A percentile compares a stretch with the other conserved stretches of the same genome.
phyloP scores from a whole-genome alignment of 2,888 invertebrate species.

The Epistrophe grossulariae region DNA sequence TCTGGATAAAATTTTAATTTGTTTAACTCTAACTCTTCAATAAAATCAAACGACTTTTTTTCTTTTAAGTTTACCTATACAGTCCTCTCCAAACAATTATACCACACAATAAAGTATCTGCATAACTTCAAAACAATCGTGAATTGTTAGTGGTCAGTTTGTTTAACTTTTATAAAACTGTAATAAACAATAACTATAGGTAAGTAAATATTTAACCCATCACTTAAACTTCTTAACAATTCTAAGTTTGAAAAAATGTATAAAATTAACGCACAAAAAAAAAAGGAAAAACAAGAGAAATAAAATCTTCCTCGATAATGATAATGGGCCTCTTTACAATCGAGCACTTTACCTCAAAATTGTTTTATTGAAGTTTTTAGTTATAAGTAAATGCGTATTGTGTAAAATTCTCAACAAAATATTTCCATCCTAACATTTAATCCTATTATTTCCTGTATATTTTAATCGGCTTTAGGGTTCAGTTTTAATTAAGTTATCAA shows the following conservation, averaged over 20 bases:
- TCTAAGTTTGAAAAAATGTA: neutral
- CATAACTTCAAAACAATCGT: too few relatives aligned
- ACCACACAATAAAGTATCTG: too few relatives aligned
- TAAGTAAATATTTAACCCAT: neutral
- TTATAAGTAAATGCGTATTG: slow-evolving; percentile 9
- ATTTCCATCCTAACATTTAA: slow-evolving; percentile 49
- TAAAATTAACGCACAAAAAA: neutral
- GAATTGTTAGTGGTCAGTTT: too few relatives aligned
- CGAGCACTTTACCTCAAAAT: slow-evolving; percentile 8
- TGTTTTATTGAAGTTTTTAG: slow-evolving; percentile 27
- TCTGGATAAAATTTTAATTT: too few relatives aligned
- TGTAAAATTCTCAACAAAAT: slow-evolving; percentile 51
- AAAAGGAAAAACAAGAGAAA: too few relatives aligned
- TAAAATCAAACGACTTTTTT: too few relatives aligned
- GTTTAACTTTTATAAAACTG: too few relatives aligned
- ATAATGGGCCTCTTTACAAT: neutral
- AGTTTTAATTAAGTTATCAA: slow-evolving; percentile 73
- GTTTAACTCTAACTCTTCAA: too few relatives aligned
- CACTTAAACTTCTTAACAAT: neutral
- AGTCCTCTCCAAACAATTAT: too few relatives aligned
- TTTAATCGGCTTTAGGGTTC: slow-evolving; percentile 71
- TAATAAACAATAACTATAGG: too few relatives aligned
- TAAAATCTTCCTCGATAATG: neutral
- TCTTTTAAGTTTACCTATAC: too few relatives aligned
- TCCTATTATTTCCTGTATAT: slow-evolving; percentile 66